Percentiles rank a stretch among this genome's conserved stretches.
phyloP scores from a whole-genome alignment of 2,888 invertebrate species.

The Hyposoter dolosus region DNA sequence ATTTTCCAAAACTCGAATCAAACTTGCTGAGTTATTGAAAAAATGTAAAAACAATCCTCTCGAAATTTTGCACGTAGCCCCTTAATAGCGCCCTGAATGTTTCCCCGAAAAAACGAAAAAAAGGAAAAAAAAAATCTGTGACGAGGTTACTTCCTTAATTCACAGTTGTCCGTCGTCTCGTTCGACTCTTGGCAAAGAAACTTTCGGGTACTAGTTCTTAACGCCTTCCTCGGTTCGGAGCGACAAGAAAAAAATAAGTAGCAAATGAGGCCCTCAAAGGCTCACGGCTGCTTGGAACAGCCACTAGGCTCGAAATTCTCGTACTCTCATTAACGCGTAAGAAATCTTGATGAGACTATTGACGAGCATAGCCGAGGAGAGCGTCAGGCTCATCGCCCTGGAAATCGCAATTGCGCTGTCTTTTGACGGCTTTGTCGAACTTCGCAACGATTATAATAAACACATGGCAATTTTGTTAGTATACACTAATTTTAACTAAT shows the following conservation, averaged over 20 bases:
- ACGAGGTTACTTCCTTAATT: no score
- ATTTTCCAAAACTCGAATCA: no score
- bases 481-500: slow-evolving; percentile 76
- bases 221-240: slow-evolving; percentile 40
- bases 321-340: not conserved
- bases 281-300: slow-evolving; percentile 4
- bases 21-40: no score
- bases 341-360: not conserved
- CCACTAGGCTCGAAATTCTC: slow-evolving; percentile 24
- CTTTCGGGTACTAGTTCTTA: slow-evolving; percentile 47
- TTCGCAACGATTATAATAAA: slow-evolving; percentile 63
- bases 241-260: slow-evolving; percentile 24
- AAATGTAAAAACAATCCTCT: no score
- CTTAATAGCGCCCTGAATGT: no score
- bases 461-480: slow-evolving; percentile 80
- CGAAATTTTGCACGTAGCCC: no score
- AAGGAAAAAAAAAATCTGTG: no score
- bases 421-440: slow-evolving; percentile 33
- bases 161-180: not conserved
- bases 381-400: slow-evolving; percentile 14
- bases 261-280: slow-evolving; percentile 20
- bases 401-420: slow-evolving; percentile 42
- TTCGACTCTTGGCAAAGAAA: not conserved
- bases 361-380: slow-evolving; percentile 5
- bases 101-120: no score